A percentile compares a stretch with the other conserved stretches of the same genome.
Evolutionary conservation across 2,797 vertebrate genomes (phyloP).

Genomic region (Gallinago stenura): DNA sequence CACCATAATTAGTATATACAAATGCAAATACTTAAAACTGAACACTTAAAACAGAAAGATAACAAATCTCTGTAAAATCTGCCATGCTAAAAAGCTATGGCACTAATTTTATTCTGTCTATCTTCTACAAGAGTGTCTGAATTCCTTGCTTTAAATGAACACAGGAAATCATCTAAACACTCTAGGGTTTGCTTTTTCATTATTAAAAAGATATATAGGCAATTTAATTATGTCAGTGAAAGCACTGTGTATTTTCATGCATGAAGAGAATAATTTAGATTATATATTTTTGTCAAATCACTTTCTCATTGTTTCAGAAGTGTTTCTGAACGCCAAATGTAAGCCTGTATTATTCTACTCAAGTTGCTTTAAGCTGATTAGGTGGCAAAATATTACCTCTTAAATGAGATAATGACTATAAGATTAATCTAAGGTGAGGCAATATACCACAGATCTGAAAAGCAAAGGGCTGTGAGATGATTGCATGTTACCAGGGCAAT

Average conservation of each 20-base stretch:
- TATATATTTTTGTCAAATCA: slow-evolving; percentile 29
- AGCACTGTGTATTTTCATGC: neutral
- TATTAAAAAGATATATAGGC: slow-evolving; percentile 17
- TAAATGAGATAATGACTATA: slow-evolving; percentile 17
- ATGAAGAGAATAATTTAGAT: neutral
- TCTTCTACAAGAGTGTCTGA: neutral
- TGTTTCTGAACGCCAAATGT: neutral
- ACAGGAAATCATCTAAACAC: slow-evolving; percentile 35
- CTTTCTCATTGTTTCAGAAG: neutral
- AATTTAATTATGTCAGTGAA: slow-evolving; percentile 53
- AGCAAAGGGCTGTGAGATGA: slow-evolving; percentile 28
- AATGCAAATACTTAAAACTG: neutral
- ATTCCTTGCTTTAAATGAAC: slow-evolving; percentile 33
- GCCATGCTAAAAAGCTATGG: neutral
- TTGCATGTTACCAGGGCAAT: slow-evolving; percentile 18
- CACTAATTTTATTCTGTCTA: neutral
- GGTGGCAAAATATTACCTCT: slow-evolving; percentile 41
- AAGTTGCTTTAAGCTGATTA: slow-evolving; percentile 26
- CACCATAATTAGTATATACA: neutral
- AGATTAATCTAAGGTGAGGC: neutral
- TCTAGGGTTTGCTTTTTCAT: slow-evolving; percentile 23
- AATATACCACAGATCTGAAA: slow-evolving; percentile 20
- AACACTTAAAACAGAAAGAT: neutral
- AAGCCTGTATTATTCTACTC: neutral
- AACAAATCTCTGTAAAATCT: neutral